Conservation (phyloP, 2,888 invertebrate genomes). For the Caenorhabditis sp. region DNA sequence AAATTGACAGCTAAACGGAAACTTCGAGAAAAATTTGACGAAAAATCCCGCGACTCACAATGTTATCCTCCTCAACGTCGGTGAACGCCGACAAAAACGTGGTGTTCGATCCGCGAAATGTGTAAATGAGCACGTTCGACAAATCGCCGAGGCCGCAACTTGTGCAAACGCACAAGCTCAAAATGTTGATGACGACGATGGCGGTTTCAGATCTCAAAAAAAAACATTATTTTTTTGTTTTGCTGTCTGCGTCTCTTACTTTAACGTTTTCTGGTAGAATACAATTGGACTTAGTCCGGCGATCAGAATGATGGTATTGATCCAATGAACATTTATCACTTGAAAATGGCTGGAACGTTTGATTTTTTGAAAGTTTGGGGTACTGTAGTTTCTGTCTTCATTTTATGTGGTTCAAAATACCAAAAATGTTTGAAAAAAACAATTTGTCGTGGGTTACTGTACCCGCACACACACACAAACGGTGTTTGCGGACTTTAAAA, state of each 20-base stretch:
- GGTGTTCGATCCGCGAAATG: conserved; percentile 10
- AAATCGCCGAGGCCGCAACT: conserved; percentile 32
- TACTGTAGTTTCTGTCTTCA: too few species aligned
- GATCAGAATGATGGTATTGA: conserved; percentile 27
- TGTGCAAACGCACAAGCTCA: conserved; percentile 29
- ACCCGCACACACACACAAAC: too few species aligned
- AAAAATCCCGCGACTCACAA: conserved; percentile 23
- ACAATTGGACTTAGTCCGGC: conserved; percentile 30
- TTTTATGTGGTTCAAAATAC: too few species aligned
- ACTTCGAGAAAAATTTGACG: too few species aligned
- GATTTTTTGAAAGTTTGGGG: background rate
- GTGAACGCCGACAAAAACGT: conserved; percentile 20
- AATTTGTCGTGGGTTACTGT: too few species aligned
- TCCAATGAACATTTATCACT: conserved; percentile 41
- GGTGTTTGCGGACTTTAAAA: too few species aligned
- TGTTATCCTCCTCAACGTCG: conserved; percentile 23
- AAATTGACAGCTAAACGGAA: background rate
- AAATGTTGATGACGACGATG: conserved; percentile 24
- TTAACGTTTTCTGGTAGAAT: conserved; percentile 9
- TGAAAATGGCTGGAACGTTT: conserved; percentile 28
- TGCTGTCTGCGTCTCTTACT: background rate
- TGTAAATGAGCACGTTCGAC: conserved; percentile 16
- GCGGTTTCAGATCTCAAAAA: conserved; percentile 31
- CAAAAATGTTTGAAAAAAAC: too few species aligned
- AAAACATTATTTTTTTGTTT: background rate